Evolutionary conservation across 2,797 vertebrate genomes (phyloP).

Genomic region (Danio kyathit): DNA sequence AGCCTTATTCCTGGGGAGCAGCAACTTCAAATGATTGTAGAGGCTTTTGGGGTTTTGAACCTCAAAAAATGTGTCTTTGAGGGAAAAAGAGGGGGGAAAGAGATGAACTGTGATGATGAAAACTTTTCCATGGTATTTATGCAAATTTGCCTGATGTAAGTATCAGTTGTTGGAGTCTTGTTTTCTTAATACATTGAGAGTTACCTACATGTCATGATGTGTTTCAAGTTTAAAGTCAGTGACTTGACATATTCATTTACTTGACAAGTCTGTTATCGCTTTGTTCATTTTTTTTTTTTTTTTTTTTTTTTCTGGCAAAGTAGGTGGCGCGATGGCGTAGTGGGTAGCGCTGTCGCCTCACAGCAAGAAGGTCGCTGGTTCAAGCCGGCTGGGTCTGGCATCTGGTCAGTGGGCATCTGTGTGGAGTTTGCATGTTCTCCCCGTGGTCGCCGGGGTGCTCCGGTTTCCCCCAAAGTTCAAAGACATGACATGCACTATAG

Average conservation of each 20-base stretch:
- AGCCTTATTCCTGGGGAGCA: conserved; percentile 91
- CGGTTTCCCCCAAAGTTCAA: too few relatives aligned
- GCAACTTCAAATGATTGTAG: conserved; percentile 90
- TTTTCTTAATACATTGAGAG: neutral
- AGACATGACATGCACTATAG: too few relatives aligned
- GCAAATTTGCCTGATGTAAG: conserved; percentile 10
- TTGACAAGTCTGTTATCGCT: neutral
- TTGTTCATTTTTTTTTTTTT: neutral
- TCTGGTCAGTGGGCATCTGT: too few relatives aligned
- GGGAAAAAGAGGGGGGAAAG: neutral
- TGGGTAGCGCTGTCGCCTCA: too few relatives aligned
- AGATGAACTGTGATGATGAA: conserved; percentile 4
- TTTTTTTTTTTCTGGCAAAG: conserved; percentile 63
- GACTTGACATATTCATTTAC: neutral
- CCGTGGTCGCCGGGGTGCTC: too few relatives aligned
- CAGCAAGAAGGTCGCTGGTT: too few relatives aligned
- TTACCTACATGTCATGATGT: neutral
- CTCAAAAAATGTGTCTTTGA: conserved; percentile 61
- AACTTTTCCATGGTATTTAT: conserved; percentile 13
- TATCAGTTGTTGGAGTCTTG: neutral
- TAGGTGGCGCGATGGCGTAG: too few relatives aligned
- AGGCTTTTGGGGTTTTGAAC: conserved; percentile 88
- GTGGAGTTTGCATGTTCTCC: too few relatives aligned
- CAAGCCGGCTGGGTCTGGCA: too few relatives aligned
- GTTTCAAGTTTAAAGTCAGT: neutral